Evolutionary conservation across 2,888 invertebrate genomes (phyloP), one percentile per base, ranked within the genome.

Genomic region (Hoplodrina blanda): DNA sequence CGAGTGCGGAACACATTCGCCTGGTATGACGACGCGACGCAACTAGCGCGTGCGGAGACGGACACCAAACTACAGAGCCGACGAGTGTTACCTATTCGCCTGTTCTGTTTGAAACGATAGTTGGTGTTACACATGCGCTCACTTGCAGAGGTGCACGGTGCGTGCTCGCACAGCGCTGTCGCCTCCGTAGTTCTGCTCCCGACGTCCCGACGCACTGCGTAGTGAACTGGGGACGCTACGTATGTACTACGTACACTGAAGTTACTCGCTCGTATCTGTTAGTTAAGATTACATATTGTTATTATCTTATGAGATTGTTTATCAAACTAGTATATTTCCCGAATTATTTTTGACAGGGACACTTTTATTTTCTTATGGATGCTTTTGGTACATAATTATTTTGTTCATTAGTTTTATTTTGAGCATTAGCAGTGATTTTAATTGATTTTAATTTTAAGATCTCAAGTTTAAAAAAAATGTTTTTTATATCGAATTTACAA

Each of bases 301-400:
- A 75, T 80, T 57, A 62, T 52, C 80, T 60, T 80, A 57, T 75
- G 59, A 80, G 52, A 76, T 68, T 61, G 5, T 50, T 44, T 33
- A 73, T 25, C 3, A 20, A 54, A 25, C 25, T 25, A 25, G 20
- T 66, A 25, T 65, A 80, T 67, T 64, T 77, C 59, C 63, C 57
- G 77, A 77, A 81, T 78, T 78, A 78, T 72, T 71, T 56, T 55
- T 41, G 37, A 52, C 81, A 70, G 81, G 71, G 57, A 52, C 7
- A 10, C 13, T 11, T n/a, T 33, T n/a, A 60, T 62, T 20, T 19
- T 25, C 13, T 41, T 55, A 50, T 13, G 4, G 13, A 25, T 50
- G 60, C 49, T 17, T 17, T 17, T 17, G 46, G 46, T 46, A 46
- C 46, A 75, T 62, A 25, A 25, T 25, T 25, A 75, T 80, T 76